Base-by-base conservation (phyloP, 2,113 vertebrate genomes). In the Polypterus bichir region DNA sequence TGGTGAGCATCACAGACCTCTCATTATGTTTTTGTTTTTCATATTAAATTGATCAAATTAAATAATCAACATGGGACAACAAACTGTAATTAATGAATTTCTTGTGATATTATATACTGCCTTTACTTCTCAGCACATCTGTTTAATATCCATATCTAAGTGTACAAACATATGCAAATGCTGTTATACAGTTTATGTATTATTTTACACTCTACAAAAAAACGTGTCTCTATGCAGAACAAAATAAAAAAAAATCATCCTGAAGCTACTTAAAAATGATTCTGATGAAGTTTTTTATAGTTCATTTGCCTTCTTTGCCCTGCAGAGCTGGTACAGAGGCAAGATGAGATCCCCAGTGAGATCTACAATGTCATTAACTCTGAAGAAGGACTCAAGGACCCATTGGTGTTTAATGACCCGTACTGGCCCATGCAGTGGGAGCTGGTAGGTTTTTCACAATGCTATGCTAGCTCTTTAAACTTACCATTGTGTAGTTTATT, bases 401-500 rank as follows among this genome's bases (percentile, higher is more conserved):
- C 72, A 77, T 84, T 89, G 83, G 76, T 88, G 81, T 89, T 90
- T 85, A 92, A 90, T 82, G 89, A 91, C 81, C 88, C 88, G 69
- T 88, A 82, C 68, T 90, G 89, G 82, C 81, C 83, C 77, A 61
- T 79, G 77, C 74, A 81, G 74, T 86, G 80, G 76, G 79, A 89
- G 78, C 77, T 85, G 81, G 86, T 90, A 81, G 71, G 85, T 80
- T 78, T 83, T 74, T 72, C 75, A 72, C 68, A 79, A 75, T 58
- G 44, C 27, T 6, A 45, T 58, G 27, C 5, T 46, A 45, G 56
- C 56, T 45, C 56, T 58, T 45, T 58, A 58, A 58, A 58, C 7
- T 11, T 58, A 44, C 56, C 56, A 58, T 44, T 5, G 56, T 58
- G 44, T 27, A 45, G 56, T 58, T 58, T 45, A 58, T 44, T 52